Conservation (phyloP, 2,113 vertebrate genomes). For the Ochotona curzoniae region DNA sequence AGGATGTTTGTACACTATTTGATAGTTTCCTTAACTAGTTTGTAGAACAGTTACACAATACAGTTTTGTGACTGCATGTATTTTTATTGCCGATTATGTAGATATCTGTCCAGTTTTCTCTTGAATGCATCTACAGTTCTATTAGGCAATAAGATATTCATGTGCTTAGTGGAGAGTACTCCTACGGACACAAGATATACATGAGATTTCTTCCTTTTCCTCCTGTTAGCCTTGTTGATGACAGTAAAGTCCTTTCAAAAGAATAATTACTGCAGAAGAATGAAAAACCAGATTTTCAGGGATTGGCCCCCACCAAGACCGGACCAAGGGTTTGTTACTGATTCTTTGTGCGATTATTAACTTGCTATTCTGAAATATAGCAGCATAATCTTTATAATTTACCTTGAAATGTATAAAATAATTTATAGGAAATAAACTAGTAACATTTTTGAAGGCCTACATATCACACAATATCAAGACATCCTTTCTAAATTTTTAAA, state of each 20-base stretch:
- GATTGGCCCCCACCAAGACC: not conserved
- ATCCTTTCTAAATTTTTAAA: not conserved
- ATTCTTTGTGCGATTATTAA: not conserved
- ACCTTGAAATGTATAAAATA: not conserved
- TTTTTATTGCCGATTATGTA: not conserved
- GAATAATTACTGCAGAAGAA: not conserved
- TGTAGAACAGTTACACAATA: not conserved
- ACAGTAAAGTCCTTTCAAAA: not conserved
- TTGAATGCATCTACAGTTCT: not conserved
- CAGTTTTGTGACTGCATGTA: not conserved
- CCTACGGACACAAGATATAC: too few species aligned
- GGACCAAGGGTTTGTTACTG: not conserved
- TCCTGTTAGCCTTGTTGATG: not conserved
- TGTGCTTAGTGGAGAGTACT: too few species aligned
- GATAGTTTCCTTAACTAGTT: not conserved
- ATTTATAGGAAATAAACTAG: not conserved
- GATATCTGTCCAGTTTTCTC: not conserved
- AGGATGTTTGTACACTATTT: not conserved
- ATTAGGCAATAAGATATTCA: not conserved
- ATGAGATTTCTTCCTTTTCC: not conserved
- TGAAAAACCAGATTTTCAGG: not conserved
- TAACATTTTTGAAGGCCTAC: not conserved
- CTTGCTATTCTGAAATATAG: not conserved
- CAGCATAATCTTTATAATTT: not conserved
- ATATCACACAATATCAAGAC: not conserved